Evolutionary conservation across 35 echinoderm and acorn worm species (phyloP), one percentile per base, ranked within the genome.

Genomic region (Hemicentrotus pulcherrimus): DNA sequence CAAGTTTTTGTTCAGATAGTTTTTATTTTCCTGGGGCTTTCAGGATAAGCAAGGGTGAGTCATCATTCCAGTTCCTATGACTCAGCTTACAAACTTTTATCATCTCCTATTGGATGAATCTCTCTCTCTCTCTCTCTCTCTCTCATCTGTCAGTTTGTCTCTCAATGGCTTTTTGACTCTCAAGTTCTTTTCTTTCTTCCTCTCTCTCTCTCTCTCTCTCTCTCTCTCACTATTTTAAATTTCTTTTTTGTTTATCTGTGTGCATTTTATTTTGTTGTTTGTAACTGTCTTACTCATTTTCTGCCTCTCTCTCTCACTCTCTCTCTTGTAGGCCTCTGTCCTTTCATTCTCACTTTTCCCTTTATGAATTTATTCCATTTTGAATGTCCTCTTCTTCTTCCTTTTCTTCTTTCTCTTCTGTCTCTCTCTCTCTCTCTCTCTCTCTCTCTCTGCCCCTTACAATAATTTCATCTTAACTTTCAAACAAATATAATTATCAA

Each of bases 61-160:
- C 88, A 90, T 19, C 32, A 90, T 33, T 90, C 24, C 32, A 90
- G 88, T 90, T 90, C 88, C 88, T 90, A 90, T 90, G 88, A 90
- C 88, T 90, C 88, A 90, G 46, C 32, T 45, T 47, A 90, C 88
- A 33, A 90, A 90, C 88, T 90, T 90, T 90, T 33, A 47, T 33
- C 32, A 90, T 47, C 46, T 90, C 46, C 45, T 32, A 90, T 90
- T 90, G 88, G 88, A 33, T 90, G 88, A 45, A 47, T 90, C 88
- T 90, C 24, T 90, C 88, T 90, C 87, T 46, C 87, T 46, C 87
- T 89, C 87, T 89, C 61, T 70, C 24, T 70, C 61, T 70, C 15
- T 70, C 61, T 28, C 61, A 18, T 18, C 6, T 28, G 18, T 28
- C 61, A 22, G 19, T 65, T 5, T 48, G 47, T 4, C 47, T 9